A percentile compares a stretch with the other conserved stretches of the same genome.
Evolutionary conservation across 2,113 vertebrate genomes (phyloP).

Genomic region (Ivindomyrus marchei): DNA sequence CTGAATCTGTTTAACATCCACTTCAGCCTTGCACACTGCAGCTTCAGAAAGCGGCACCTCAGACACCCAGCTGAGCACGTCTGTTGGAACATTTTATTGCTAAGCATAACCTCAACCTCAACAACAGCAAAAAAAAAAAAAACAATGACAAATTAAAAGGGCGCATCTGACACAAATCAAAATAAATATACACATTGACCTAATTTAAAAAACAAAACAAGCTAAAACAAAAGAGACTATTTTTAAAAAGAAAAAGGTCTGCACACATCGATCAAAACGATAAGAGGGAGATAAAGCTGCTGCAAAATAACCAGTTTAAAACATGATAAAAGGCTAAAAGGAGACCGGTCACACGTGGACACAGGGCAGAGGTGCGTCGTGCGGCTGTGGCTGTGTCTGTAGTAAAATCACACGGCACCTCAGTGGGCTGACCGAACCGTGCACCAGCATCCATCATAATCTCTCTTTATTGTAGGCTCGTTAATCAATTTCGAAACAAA

Average conservation of each 20-base stretch:
- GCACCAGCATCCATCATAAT: slow-evolving; percentile 70
- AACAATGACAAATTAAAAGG: neutral
- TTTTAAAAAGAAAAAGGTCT: slow-evolving; percentile 67
- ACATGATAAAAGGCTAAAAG: slow-evolving; percentile 36
- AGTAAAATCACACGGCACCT: slow-evolving; percentile 60
- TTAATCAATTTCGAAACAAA: slow-evolving; percentile 62
- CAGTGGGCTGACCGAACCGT: slow-evolving; percentile 70
- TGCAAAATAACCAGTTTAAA: slow-evolving; percentile 50
- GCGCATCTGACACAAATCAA: slow-evolving; percentile 58
- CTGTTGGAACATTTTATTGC: slow-evolving; percentile 80
- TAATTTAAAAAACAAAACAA: slow-evolving; percentile 59
- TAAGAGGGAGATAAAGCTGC: slow-evolving; percentile 44
- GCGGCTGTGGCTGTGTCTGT: slow-evolving; percentile 69
- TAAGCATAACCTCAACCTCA: slow-evolving; percentile 88
- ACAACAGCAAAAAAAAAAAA: slow-evolving; percentile 68
- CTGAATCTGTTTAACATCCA: neutral
- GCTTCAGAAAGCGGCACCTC: neutral
- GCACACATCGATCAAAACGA: slow-evolving; percentile 60
- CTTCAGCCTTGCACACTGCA: neutral
- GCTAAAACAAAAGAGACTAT: slow-evolving; percentile 65
- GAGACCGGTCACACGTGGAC: slow-evolving; percentile 63
- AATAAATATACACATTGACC: slow-evolving; percentile 67
- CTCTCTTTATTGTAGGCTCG: slow-evolving; percentile 66
- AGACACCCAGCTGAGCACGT: neutral
- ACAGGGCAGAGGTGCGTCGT: slow-evolving; percentile 66